Evolutionary conservation across 2,797 vertebrate species (phyloP), one percentile per base, ranked within the genome.

Genomic region (Chanos chanos): DNA sequence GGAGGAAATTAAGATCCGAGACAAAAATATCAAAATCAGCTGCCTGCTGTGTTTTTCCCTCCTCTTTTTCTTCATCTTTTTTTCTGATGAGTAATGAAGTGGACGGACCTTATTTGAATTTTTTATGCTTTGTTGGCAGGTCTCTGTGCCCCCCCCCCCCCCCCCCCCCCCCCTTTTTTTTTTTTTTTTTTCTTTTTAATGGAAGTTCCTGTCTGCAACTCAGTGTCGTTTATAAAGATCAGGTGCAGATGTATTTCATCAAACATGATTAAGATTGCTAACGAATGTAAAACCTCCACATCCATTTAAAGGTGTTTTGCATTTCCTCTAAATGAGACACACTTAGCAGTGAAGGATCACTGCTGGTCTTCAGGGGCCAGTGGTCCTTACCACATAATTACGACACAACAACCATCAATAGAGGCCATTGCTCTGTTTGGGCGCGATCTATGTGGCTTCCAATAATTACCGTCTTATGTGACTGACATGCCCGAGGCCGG

Each of bases 1-100:
- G 72, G 73, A 85, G 85, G 81, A 89, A 87, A 88, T 89, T 84
- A 84, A 87, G 81, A 81, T 61, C 70, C 15, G 24, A 70, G 80
- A 78, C 64, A 73, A 85, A 88, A 88, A 85, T 86, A 83, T 77
- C 68, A 80, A 80, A 86, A 80, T 56, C 72, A 50, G 44, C 34
- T 27, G n/a, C n/a, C n/a, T n/a, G n/a, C n/a, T n/a, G n/a, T n/a
- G n/a, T n/a, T 28, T 27, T 34, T 30, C n/a, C 33, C 18, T 39
- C 50, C 43, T 40, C 31, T 45, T 57, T 57, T 47, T 72, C 68
- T 72, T n/a, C n/a, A n/a, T n/a, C 41, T 36, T 68, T 73, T 76
- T 30, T 43, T 64, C 58, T 41, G 28, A 68, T 71, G 70, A 83
- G 72, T 77, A 83, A 85, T 86, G 79, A 83, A 77, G 76, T 67